These are phyloP conservation scores for Heliocidaris tuberculata DNA, from an alignment of 35 echinoderm and acorn worm species.

Conservation along the genomic window DNA sequence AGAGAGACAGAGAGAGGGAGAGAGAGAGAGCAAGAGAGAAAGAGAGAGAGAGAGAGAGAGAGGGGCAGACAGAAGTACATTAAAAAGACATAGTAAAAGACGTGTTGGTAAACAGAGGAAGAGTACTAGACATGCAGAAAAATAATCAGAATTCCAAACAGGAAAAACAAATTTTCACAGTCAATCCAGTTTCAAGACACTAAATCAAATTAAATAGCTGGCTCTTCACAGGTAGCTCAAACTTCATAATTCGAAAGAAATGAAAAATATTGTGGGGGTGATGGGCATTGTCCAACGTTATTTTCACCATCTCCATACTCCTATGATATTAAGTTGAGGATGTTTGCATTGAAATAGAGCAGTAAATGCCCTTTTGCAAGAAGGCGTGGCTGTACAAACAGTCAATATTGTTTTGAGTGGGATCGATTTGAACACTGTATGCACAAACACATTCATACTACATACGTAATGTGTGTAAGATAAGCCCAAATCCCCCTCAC, in stretches of 20 bases:
- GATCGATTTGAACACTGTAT: not conserved
- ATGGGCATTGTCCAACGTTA: not conserved
- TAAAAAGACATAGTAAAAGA: too few species aligned
- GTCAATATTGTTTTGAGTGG: constrained; percentile 17
- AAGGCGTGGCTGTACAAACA: not conserved
- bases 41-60: not conserved
- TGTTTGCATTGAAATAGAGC: constrained; percentile 11
- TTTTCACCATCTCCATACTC: not conserved
- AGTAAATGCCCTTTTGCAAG: not conserved
- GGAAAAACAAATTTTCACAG: too few species aligned
- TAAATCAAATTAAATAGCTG: too few species aligned
- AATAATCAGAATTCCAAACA: too few species aligned
- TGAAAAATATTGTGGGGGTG: not conserved
- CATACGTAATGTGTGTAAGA: not conserved
- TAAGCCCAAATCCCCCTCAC: not conserved
- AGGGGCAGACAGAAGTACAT: not conserved
- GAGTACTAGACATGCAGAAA: too few species aligned
- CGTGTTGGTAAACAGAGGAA: too few species aligned
- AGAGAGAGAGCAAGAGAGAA: not conserved
- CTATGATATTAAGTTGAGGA: not conserved
- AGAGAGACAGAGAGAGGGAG: not conserved
- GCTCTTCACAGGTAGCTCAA: too few species aligned
- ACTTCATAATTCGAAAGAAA: not conserved
- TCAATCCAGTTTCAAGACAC: too few species aligned
- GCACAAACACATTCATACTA: not conserved